Base-by-base conservation (phyloP, 2,888 invertebrate species). In the Marronus borbonicus region DNA sequence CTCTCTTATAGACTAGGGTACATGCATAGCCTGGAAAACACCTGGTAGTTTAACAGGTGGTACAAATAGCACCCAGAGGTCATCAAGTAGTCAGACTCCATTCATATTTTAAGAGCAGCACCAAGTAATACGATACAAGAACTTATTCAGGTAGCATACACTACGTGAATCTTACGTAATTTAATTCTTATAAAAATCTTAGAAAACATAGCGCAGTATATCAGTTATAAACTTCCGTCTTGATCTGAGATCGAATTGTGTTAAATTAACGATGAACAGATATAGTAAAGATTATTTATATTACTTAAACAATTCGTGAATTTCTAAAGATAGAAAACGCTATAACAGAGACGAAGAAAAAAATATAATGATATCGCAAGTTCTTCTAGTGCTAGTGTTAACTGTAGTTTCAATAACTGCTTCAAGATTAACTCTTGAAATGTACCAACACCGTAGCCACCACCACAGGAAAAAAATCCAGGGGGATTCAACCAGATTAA, bases 351-450 rank as follows among this genome's bases (percentile, higher is more conserved):
- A 72, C 20, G 10, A 58, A 49, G 17, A 58, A 72, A 72, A 55
- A 28, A 58, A 69, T 28, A 69, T 20, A 14, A 78, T 78, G 78
- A 60, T 76, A 52, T 78, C 78, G 69, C 78, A 75, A 62, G 76
- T 78, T 28, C 83, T 84, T 81, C 81, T 83, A 80, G 78, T 84
- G 68, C 77, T 81, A 31, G 79, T 84, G 81, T 81, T 86, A 78
- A 69, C 80, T 79, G 84, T 80, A 79, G 82, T 80, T 81, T 77
- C 80, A 49, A 78, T 79, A 60, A 81, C 80, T 44, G 80, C 83
- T 76, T 84, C 84, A 65, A 83, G 85, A 80, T 89, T 92, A 72
- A 91, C 91, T n/a, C 85, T 91, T 81, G 91, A 91, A 85, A 91
- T 91, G 66, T 91, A 91, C 85, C 90, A 86, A 80, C 85, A 85